Evolutionary conservation across 2,113 vertebrate genomes (phyloP).

Genomic region (Deroptyus accipitrinus): DNA sequence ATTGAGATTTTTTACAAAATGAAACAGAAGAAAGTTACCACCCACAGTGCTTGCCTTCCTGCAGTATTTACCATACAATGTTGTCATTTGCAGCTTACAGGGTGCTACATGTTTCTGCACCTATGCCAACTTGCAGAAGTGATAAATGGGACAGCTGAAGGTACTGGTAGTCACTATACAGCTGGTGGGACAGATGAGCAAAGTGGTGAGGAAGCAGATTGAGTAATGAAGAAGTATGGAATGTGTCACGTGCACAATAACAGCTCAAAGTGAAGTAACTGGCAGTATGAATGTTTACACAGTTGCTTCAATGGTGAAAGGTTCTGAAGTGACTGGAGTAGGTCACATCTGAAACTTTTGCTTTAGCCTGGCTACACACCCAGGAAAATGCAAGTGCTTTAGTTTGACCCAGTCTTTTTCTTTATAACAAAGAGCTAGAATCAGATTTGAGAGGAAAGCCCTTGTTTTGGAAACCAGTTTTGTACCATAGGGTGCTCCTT

Average conservation of each 20-base stretch:
- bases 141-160: neutral
- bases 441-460: neutral
- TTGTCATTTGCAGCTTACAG: neutral
- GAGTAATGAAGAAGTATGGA: neutral
- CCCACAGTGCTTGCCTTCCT: neutral
- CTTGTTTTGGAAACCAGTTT: neutral
- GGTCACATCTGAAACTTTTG: neutral
- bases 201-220: accelerated
- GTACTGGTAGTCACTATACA: neutral
- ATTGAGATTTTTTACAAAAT: neutral
- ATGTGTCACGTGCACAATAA: neutral
- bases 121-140: neutral
- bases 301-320: neutral
- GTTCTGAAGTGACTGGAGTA: neutral
- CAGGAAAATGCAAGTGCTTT: neutral
- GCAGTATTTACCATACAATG: neutral
- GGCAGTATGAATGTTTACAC: neutral
- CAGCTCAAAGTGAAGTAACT: neutral
- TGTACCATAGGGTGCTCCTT: neutral
- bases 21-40: neutral
- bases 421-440: neutral
- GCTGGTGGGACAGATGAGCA: neutral
- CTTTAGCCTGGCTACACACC: neutral
- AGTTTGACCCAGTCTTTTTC: neutral
- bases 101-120: neutral